Evolutionary conservation across 1,140 invertebrate species (phyloP), one percentile per base, ranked within the genome.

Genomic region (Phortica variegata): DNA sequence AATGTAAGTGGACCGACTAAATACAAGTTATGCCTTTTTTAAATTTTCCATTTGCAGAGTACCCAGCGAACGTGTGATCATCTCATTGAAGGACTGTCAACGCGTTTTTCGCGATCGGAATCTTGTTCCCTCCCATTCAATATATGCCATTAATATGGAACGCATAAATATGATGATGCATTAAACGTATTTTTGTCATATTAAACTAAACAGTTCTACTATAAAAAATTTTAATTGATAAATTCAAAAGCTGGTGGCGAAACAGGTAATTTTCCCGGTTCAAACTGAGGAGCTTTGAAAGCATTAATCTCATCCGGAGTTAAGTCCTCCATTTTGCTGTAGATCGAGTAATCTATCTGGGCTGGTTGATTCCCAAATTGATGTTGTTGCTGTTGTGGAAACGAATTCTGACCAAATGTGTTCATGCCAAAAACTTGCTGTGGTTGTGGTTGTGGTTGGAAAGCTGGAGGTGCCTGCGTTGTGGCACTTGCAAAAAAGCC

Each of bases 141-240:
- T 83, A 2, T 82, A 83, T 61, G 77, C 81, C 15, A 75, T 83
- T 1, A 83, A 83, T 52, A 82, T 82, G 80, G 82, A 84, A 53
- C 75, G 81, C 37, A 54, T 84, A 2, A 79, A 80, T 5, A 75
- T 78, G 40, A 80, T 82, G 77, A 62, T 84, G 48, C 80, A 81
- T 42, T 82, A 58, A 56, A 2, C 10, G 10, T 26, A 26, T 5
- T 26, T 26, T 26, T 6, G 10, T 26, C 5, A 26, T 6, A 5
- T 6, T 26, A 26, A 26, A 6, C 23, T 26, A 26, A 26, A 10
- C 5, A 26, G 5, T 26, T 26, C 33, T 36, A 36, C 6, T 36
- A 29, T 7, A 29, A 6, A 29, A 29, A 29, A 29, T 18, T 16
- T 17, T 52, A 52, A 43, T 52, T 42, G 13, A 54, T 42, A 17